Percentiles rank a stretch among this genome's conserved stretches.
Evolutionary conservation across 1,140 invertebrate species (phyloP).

Genomic region (Hetaerina americana): DNA sequence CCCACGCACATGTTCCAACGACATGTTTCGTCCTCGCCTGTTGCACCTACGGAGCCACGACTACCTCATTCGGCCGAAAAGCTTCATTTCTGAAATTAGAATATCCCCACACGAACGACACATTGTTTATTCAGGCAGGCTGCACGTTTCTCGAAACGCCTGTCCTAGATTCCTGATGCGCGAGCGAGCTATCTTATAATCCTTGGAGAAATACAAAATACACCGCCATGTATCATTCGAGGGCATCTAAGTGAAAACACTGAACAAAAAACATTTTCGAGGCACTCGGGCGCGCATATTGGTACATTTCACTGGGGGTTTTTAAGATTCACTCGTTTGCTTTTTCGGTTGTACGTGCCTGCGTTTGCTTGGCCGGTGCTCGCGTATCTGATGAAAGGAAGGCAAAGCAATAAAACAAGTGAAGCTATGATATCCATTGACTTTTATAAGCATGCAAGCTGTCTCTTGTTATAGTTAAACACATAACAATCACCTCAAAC

Average conservation of each 20-base stretch:
- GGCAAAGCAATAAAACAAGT: too few relatives aligned
- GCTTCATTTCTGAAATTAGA: not conserved
- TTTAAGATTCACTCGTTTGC: too few relatives aligned
- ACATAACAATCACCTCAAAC: too few relatives aligned
- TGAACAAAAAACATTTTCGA: not conserved
- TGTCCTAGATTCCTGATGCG: too few relatives aligned
- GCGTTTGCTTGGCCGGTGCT: not conserved
- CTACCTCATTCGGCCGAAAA: not conserved
- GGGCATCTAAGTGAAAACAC: not conserved
- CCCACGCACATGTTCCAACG: too few relatives aligned
- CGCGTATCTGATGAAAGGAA: not conserved
- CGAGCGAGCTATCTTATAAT: not conserved
- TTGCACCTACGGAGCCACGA: too few relatives aligned
- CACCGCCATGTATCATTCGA: not conserved
- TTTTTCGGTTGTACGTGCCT: too few relatives aligned
- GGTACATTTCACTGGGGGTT: too few relatives aligned
- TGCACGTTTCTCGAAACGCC: not conserved
- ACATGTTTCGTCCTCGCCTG: too few relatives aligned
- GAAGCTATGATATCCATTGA: too few relatives aligned
- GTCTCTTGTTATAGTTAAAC: too few relatives aligned
- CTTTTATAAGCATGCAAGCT: too few relatives aligned
- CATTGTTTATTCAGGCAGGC: not conserved
- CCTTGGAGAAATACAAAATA: not conserved
- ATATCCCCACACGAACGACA: not conserved
- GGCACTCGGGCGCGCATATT: not conserved